Evolutionary conservation across 2,888 invertebrate species (phyloP).

Genomic region (Ischnus inquisitorius): DNA sequence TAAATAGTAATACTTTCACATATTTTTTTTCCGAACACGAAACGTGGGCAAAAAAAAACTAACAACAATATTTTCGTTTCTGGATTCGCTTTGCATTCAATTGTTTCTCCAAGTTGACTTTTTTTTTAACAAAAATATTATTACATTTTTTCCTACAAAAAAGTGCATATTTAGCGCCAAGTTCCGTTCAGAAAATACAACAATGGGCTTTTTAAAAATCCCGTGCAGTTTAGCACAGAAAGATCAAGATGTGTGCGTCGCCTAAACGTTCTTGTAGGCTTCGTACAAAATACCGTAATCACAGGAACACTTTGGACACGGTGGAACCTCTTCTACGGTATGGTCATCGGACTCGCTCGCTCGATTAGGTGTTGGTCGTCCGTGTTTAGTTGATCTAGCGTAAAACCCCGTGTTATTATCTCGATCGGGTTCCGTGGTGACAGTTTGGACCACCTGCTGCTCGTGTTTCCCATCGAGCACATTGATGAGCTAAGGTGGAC

Average conservation of each 20-base stretch:
- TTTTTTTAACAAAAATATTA: no score
- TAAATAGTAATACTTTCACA: no score
- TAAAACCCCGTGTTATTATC: background rate
- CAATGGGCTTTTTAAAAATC: no score
- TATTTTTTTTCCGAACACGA: no score
- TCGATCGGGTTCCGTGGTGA: slow-evolving; percentile 8
- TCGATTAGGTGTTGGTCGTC: background rate
- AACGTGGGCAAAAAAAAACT: no score
- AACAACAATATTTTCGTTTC: no score
- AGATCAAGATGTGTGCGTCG: background rate
- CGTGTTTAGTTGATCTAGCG: background rate
- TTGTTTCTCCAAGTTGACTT: no score
- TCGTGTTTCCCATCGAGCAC: background rate
- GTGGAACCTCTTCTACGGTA: no score
- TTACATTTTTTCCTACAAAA: no score
- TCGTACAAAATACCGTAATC: background rate
- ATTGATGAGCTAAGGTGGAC: background rate
- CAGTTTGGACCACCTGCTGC: slow-evolving; percentile 48
- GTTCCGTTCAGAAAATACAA: no score
- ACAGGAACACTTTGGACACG: background rate
- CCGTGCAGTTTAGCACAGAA: background rate
- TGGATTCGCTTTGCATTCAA: no score
- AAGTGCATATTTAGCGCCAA: no score
- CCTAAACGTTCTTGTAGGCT: background rate
- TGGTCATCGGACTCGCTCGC: background rate